phyloP scores from a whole-genome alignment of 2,888 invertebrate species.

The Erebia aethiops region DNA sequence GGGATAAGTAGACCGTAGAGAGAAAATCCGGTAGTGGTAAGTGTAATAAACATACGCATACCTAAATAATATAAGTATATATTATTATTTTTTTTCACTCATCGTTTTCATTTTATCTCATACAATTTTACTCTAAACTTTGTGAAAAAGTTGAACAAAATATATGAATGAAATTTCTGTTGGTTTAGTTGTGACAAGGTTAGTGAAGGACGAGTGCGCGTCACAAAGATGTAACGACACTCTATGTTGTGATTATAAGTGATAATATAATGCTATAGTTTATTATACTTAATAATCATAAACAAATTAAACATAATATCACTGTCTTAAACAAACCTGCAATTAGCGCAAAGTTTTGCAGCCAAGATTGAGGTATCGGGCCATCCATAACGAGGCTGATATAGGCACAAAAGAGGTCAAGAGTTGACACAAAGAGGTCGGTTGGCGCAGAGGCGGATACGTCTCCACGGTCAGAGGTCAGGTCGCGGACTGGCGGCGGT shows the following conservation, averaged over 20 bases:
- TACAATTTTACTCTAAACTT: too few species aligned
- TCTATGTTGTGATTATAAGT: background rate
- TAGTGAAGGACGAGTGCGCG: background rate
- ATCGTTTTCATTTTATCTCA: too few species aligned
- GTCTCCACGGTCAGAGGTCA: slow-evolving; percentile 73
- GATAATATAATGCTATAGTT: too few species aligned
- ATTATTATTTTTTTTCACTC: too few species aligned
- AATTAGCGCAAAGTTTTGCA: slow-evolving; percentile 61
- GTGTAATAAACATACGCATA: too few species aligned
- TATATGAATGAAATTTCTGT: too few species aligned
- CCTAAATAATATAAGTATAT: too few species aligned
- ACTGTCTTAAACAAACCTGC: slow-evolving; percentile 50
- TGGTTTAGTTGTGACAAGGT: background rate
- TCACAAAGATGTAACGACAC: background rate
- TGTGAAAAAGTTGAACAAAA: too few species aligned
- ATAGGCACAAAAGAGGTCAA: slow-evolving; percentile 31
- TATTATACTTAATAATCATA: too few species aligned
- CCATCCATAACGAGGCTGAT: slow-evolving; percentile 50
- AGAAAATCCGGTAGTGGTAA: too few species aligned
- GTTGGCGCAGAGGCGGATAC: slow-evolving; percentile 38
- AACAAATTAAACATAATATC: background rate
- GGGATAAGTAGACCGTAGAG: too few species aligned
- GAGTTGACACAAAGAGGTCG: slow-evolving; percentile 17
- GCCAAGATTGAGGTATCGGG: slow-evolving; percentile 57
- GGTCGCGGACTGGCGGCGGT: slow-evolving; percentile 53